Base-by-base conservation (phyloP, 1,140 invertebrate genomes). In the Xylocopa sonorina region DNA sequence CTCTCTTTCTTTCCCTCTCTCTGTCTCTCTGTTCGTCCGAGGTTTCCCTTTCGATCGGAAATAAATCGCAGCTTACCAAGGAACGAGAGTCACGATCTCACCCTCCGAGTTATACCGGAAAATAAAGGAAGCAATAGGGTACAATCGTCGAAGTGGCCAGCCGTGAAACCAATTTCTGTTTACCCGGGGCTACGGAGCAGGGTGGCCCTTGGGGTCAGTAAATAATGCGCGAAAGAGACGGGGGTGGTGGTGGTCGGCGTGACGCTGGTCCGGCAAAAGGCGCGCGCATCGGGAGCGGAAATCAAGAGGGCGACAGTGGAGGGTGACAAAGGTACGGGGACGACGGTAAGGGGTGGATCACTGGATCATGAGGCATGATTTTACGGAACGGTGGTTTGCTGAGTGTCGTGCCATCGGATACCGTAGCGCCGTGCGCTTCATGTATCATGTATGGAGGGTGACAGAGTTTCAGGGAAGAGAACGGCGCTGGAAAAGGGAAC, bases 391-490 rank as follows among this genome's bases (percentile, higher is more conserved):
- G 73, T 90, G 85, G 85, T 82, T 87, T 84, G 83, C 78, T 89
- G 90, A 91, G 90, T 90, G 89, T 91, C 88, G 82, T 89, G 88
- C 84, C 82, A 86, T 84, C 83, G 84, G 85, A 89, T 89, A 84
- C 77, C 79, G 72, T n/a, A n/a, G 78, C 51, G 81, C 79, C 83
- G 75, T 80, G 85, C 73, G 88, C 85, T 88, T 89, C 89, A 85
- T 90, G 88, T 90, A 90, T 90, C 89, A 91, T 89, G 88, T 88
- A 89, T 89, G 64, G 79, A 41, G 71, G 66, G 69, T 58, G 64
- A 68, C 64, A 62, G 67, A 62, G 24, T 27, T 48, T 55, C 60
- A 21, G 58, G 32, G 64, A 64, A 60, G 68, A 53, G 71, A 12
- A 1, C 51, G 57, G 10, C 58, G 62, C 3, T 69, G 77, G 80